Evolutionary conservation across 1,140 invertebrate genomes (phyloP).

Genomic region (Caenorhabditis inopinata): DNA sequence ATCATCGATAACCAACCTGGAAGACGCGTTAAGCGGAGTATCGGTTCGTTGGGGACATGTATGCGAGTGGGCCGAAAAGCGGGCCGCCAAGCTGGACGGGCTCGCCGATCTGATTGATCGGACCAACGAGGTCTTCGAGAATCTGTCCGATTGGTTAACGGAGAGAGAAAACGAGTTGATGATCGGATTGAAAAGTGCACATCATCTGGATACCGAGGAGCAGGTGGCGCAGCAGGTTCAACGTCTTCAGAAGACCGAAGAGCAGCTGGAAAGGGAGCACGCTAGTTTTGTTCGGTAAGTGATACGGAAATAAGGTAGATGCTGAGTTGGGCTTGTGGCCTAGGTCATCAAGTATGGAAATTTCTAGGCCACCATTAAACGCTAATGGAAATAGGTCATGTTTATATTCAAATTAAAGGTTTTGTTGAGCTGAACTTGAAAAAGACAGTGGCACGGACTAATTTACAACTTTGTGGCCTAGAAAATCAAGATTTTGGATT

Average conservation of each 20-base stretch:
- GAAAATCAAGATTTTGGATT: too few species aligned
- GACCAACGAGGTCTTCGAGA: conserved; percentile 45
- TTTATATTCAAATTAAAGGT: too few species aligned
- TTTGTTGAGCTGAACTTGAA: too few species aligned
- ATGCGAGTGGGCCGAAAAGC: conserved; percentile 59
- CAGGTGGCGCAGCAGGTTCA: conserved; percentile 57
- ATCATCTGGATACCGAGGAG: conserved; percentile 58
- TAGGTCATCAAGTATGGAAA: too few species aligned
- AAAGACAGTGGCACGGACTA: too few species aligned
- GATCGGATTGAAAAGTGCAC: conserved; percentile 46
- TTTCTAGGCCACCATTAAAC: too few species aligned
- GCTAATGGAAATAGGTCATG: too few species aligned
- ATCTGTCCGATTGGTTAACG: conserved; percentile 55
- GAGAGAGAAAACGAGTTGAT: conserved; percentile 48
- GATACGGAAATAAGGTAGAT: too few species aligned
- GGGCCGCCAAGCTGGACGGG: conserved; percentile 56
- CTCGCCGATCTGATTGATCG: conserved; percentile 54
- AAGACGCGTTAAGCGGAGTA: background rate
- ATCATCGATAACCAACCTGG: background rate
- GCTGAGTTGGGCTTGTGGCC: too few species aligned
- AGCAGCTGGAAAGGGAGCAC: conserved; percentile 55
- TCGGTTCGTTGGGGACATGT: conserved; percentile 40
- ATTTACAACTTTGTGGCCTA: too few species aligned
- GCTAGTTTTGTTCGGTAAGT: conserved; percentile 50
- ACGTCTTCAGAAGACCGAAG: conserved; percentile 53